These are phyloP conservation scores for Eciton burchellii DNA, from an alignment of 1,140 invertebrate species.

Conservation along the genomic window DNA sequence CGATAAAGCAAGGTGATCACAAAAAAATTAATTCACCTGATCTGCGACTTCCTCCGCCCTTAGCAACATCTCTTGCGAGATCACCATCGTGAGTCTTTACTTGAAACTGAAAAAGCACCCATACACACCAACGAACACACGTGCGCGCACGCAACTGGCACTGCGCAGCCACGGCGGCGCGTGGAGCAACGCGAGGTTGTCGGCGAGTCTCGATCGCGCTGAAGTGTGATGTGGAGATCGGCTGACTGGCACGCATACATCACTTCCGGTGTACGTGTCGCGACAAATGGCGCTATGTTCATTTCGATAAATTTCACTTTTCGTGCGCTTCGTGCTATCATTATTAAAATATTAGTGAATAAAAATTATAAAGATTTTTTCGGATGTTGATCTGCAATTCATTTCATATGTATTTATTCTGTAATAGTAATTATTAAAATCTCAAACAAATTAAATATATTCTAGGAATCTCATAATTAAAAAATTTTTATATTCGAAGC, in stretches of 20 bases:
- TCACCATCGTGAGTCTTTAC: slow-evolving; percentile 89
- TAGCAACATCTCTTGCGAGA: slow-evolving; percentile 94
- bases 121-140: slow-evolving; percentile 76
- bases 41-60: slow-evolving; percentile 97
- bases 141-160: slow-evolving; percentile 71
- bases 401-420: background rate
- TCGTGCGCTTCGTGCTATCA: no score
- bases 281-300: background rate
- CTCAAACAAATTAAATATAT: no score
- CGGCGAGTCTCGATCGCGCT: slow-evolving; percentile 1
- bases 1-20: slow-evolving; percentile 4
- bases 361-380: no score
- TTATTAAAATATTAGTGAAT: no score
- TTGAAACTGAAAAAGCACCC: slow-evolving; percentile 80
- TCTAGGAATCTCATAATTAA: no score
- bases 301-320: background rate
- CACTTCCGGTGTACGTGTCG: slow-evolving; percentile 73
- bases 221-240: slow-evolving; percentile 70
- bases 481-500: no score
- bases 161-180: background rate
- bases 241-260: slow-evolving; percentile 29
- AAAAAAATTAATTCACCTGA: slow-evolving; percentile 89
- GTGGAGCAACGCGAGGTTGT: background rate
- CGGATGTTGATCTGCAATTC: background rate
- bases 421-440: background rate